Evolutionary conservation across 2,888 invertebrate genomes (phyloP).

Genomic region (Stenolophus ochropezus): DNA sequence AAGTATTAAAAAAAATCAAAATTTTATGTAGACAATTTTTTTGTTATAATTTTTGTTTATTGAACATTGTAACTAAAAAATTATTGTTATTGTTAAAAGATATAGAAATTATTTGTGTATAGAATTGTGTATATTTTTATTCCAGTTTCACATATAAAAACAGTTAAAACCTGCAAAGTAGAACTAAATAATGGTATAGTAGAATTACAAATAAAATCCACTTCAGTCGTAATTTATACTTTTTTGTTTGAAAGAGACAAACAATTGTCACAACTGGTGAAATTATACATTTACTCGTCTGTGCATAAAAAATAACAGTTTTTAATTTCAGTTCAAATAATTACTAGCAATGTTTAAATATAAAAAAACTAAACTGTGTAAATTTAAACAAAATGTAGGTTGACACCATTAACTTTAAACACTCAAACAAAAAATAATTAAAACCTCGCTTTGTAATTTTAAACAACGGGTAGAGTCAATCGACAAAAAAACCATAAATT

Average conservation of each 20-base stretch:
- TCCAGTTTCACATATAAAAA: not conserved
- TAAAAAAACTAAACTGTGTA: conserved; percentile 5
- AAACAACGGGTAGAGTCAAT: conserved; percentile 14
- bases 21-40: too few relatives aligned
- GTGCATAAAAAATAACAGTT: conserved; percentile 23
- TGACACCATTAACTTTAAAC: conserved; percentile 48
- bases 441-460: conserved; percentile 51
- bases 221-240: not conserved
- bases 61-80: too few relatives aligned
- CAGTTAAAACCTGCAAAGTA: not conserved
- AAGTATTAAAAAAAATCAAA: too few relatives aligned
- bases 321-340: conserved; percentile 35
- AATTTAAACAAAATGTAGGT: conserved; percentile 37
- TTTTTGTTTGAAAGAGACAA: not conserved
- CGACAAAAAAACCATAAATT: conserved; percentile 42
- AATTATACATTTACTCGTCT: not conserved
- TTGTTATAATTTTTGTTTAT: too few relatives aligned
- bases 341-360: conserved; percentile 20
- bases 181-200: not conserved
- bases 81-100: too few relatives aligned
- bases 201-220: not conserved
- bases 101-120: too few relatives aligned
- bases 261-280: not conserved
- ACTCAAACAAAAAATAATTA: conserved; percentile 50
- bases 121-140: not conserved